Evolutionary conservation across 2,797 vertebrate genomes (phyloP), one percentile per base, ranked within the genome.

Genomic region (Pangasius macronema): DNA sequence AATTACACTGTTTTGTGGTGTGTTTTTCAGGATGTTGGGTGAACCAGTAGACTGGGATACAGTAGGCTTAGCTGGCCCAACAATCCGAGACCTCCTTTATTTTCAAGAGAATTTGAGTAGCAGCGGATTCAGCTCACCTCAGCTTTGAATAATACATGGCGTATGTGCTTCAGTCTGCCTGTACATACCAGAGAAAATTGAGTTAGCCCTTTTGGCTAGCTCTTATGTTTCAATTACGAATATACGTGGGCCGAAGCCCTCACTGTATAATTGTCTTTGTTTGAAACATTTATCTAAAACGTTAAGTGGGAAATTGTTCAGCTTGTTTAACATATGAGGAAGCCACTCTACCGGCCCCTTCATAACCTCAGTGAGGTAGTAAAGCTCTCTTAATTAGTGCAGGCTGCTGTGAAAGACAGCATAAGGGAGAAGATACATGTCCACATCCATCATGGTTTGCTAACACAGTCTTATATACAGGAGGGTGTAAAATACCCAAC

Each of bases 391-490:
- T 91, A 91, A 93, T 92, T 86, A 89, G 84, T 68, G 27, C 49
- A 59, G n/a, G 88, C 85, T 89, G 85, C 90, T 91, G 89, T 53
- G 86, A 89, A 82, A 59, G 87, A 90, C 92, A 91, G 70, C 81
- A 55, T 88, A 87, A 91, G 88, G 87, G 91, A 94, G 92, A 92
- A 92, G 93, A 91, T 92, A 92, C 92, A 89, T 90, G 91, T 92
- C 88, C 87, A 89, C 89, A 91, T 91, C 91, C 59, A 39, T 10
- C 46, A n/a, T 9, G 42, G n/a, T 39, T 77, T 67, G 3, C 6
- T 46, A 59, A 49, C 3, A 70, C 53, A 59, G 24, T 73, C 36
- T 46, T 11, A 76, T 22, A 63, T 33, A 63, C 55, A 84, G 14
- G 57, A 82, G 33, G 5, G 33, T 42, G 55, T 49, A 36, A 79